Percentiles rank a stretch among this genome's conserved stretches.
phyloP scores from a whole-genome alignment of 2,888 invertebrate species.

The Drosophila neoperkinsi region DNA sequence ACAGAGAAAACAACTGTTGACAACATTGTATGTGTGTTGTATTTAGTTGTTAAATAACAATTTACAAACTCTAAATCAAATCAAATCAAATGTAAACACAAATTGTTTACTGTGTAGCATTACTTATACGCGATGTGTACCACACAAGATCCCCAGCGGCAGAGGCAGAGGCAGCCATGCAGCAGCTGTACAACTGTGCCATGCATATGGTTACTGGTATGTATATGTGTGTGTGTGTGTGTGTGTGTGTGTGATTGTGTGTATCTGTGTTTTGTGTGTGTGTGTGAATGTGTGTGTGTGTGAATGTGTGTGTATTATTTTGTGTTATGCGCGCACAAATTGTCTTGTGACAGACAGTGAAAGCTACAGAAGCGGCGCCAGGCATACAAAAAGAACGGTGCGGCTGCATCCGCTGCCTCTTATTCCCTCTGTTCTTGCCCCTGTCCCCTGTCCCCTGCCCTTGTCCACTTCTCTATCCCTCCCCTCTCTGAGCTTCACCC shows the following conservation, averaged over 20 bases:
- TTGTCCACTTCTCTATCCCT: background rate
- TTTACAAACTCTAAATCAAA: background rate
- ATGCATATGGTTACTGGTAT: conserved; percentile 73
- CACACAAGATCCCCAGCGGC: conserved; percentile 62
- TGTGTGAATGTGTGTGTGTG: conserved; percentile 22
- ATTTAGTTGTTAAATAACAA: background rate
- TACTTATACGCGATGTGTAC: conserved; percentile 73
- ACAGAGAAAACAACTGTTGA: background rate
- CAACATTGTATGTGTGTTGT: background rate
- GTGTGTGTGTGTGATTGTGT: conserved; percentile 11
- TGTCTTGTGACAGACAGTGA: conserved; percentile 82
- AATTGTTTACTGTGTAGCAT: conserved; percentile 38
- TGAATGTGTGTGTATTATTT: conserved; percentile 72
- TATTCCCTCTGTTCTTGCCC: background rate
- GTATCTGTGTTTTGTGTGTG: conserved; percentile 11
- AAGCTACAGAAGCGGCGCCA: conserved; percentile 73
- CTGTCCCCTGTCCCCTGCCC: background rate
- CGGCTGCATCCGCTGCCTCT: conserved; percentile 39
- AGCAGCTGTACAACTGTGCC: conserved; percentile 73
- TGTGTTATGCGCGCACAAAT: conserved; percentile 80
- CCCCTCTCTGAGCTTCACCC: background rate
- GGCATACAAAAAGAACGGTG: conserved; percentile 48
- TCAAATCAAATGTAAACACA: background rate
- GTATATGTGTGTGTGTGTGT: conserved; percentile 20
- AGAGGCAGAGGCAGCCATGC: conserved; percentile 58